phyloP scores from a whole-genome alignment of 2,113 vertebrate species.

The Uria lomvia region DNA sequence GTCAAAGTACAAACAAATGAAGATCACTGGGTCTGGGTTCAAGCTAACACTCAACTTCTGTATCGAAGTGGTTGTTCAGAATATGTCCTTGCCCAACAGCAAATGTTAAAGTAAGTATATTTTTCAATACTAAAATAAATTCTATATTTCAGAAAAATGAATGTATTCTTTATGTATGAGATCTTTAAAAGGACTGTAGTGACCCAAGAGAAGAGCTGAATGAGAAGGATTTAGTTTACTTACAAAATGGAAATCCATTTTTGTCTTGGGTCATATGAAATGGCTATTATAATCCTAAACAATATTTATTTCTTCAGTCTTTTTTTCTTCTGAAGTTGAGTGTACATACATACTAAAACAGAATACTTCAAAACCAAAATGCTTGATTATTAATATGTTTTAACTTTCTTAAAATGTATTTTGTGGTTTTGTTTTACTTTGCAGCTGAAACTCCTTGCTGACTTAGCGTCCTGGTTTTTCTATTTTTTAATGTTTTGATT shows the following conservation, averaged over 20 bases:
- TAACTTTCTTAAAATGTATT: not conserved
- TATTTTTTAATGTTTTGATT: not conserved
- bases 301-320: not conserved
- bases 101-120: conserved; percentile 70
- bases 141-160: not conserved
- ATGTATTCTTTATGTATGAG: not conserved
- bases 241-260: not conserved
- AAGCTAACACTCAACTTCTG: conserved; percentile 65
- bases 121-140: not conserved
- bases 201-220: not conserved
- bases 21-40: conserved; percentile 73
- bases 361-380: not conserved
- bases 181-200: not conserved
- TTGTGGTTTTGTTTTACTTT: not conserved
- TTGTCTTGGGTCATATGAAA: not conserved
- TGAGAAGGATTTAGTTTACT: not conserved
- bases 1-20: conserved; percentile 70
- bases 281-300: not conserved
- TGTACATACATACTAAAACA: not conserved
- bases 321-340: not conserved
- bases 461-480: not conserved
- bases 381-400: not conserved
- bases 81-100: conserved; percentile 57
- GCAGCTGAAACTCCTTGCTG: not conserved
- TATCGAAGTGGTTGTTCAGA: conserved; percentile 69